Percentiles rank a stretch among this genome's conserved stretches.
Conservation (phyloP, 2,113 vertebrate genomes). For the Piprites chloris region DNA sequence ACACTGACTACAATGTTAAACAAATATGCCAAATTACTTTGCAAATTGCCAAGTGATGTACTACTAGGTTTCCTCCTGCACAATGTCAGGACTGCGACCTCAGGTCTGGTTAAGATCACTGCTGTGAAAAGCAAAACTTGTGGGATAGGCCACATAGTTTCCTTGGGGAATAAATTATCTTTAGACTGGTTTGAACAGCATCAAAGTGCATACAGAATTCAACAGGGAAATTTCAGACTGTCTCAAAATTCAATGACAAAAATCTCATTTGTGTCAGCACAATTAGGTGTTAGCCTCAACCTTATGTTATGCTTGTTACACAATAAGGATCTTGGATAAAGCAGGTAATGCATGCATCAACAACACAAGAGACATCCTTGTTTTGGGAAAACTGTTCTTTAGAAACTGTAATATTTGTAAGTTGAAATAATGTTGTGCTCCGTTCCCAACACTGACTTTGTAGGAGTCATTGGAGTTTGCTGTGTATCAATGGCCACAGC, state of each 20-base stretch:
- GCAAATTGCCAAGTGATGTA: conserved; percentile 13
- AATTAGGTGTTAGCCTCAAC: neutral
- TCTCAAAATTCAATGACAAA: neutral
- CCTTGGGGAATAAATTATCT: neutral
- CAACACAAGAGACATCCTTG: neutral
- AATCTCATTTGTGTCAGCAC: neutral
- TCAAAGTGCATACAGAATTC: neutral
- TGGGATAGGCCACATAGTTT: conserved; percentile 28
- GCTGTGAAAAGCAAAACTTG: conserved; percentile 37
- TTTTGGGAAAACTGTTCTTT: neutral
- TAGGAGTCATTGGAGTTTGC: neutral
- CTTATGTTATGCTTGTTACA: neutral
- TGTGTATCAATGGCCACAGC: neutral
- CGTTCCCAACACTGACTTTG: neutral
- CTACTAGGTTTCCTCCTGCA: conserved; percentile 48
- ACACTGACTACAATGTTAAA: conserved; percentile 7
- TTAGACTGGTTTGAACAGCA: neutral
- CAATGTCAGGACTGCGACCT: neutral
- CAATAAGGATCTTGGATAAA: neutral
- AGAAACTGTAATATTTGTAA: neutral
- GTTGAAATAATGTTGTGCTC: neutral
- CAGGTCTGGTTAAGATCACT: conserved; percentile 54
- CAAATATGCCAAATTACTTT: neutral
- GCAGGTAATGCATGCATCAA: neutral
- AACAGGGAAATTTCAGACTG: neutral